Evolutionary conservation across 2,113 vertebrate genomes (phyloP), one percentile per base, ranked within the genome.

Genomic region (Tamias sibiricus): DNA sequence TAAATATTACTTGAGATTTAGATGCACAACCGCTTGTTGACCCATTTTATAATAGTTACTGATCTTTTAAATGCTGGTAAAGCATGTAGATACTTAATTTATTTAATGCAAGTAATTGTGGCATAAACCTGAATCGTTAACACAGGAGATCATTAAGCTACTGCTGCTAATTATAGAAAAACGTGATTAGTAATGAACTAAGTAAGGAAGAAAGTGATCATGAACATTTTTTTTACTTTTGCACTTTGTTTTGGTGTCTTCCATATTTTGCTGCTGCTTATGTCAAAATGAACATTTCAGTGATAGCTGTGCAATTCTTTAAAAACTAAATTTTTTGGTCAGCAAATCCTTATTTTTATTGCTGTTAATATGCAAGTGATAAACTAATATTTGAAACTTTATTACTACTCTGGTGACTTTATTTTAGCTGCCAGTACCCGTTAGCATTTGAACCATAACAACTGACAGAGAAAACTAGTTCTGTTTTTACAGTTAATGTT

Each of bases 241-340:
- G 94, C 97, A 96, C 96, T 98, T 98, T 98, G 97, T 98, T 98
- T 98, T 97, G 96, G 91, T 98, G 95, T 97, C 95, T 98, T 98
- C 95, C 97, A 91, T 98, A 97, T 96, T 96, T 95, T 98, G 94
- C 96, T 93, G 91, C 96, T 97, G 98, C 95, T 87, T 95, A 62
- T 91, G 91, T 95, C 93, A 97, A 96, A 94, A 96, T 92, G 90
- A 96, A 93, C 95, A 93, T 98, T 94, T 98, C 96, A 97, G 93
- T 87, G 94, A 96, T 98, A 98, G 96, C 85, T 97, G 92, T 98
- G 97, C 91, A 95, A 95, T 97, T 98, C 97, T 96, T 97, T 98
- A 96, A 98, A 97, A 96, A 92, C 47, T 82, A 86, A 87, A 57
- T 85, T 87, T 37, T 87, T 91, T 62, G 81, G 66, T 94, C 82